Evolutionary conservation across 2,888 invertebrate genomes (phyloP).

Genomic region (Magallana nippona): DNA sequence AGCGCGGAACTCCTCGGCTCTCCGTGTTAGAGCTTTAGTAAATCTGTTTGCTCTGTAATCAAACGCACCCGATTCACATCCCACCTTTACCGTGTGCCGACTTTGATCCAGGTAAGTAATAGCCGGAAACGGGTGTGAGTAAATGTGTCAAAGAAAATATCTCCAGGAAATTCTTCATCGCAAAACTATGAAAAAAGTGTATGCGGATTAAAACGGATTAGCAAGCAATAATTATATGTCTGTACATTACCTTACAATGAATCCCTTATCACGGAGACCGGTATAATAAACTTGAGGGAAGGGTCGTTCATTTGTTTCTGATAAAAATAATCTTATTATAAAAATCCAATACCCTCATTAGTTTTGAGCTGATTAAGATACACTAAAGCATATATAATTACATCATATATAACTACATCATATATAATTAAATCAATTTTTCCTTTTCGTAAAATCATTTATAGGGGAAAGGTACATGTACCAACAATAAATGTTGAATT

Average conservation of each 20-base stretch:
- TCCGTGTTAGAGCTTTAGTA: neutral
- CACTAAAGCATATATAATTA: no score
- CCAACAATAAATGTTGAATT: no score
- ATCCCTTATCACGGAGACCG: neutral
- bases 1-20: neutral
- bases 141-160: slow-evolving; percentile 22
- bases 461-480: no score
- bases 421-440: no score
- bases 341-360: no score
- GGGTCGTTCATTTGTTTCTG: no score
- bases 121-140: slow-evolving; percentile 27
- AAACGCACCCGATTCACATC: slow-evolving; percentile 14
- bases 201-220: slow-evolving; percentile 23
- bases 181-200: neutral
- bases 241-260: neutral
- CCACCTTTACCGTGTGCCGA: neutral
- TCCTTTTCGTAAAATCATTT: no score
- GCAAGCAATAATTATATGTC: neutral
- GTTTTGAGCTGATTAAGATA: no score
- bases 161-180: neutral
- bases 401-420: no score
- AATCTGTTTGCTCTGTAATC: slow-evolving; percentile 27
- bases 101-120: slow-evolving; percentile 21
- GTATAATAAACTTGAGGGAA: no score
- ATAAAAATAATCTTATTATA: no score